Conservation (phyloP, 2,888 invertebrate species). For the Nymphalis polychloros region DNA sequence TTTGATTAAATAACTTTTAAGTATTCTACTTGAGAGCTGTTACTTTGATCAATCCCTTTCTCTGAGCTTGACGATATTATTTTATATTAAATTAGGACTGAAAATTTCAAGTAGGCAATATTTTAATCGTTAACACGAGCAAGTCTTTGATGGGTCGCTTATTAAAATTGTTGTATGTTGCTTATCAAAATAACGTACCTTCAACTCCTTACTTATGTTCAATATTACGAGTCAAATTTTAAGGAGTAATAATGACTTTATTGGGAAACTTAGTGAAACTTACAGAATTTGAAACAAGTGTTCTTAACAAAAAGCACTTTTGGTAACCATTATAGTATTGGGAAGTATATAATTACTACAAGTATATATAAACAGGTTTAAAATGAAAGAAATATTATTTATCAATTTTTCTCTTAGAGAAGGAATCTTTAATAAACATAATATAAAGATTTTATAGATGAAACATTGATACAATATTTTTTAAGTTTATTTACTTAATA, state of each 20-base stretch:
- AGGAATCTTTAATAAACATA: too few species aligned
- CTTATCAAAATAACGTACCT: constrained; percentile 24
- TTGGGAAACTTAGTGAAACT: neutral
- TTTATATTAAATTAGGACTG: constrained; percentile 41
- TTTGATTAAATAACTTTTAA: constrained; percentile 6
- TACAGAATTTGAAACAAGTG: neutral
- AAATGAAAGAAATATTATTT: neutral
- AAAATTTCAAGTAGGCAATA: constrained; percentile 36
- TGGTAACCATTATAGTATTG: neutral
- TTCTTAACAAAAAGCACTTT: neutral
- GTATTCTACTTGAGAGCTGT: constrained; percentile 16
- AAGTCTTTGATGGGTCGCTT: constrained; percentile 46
- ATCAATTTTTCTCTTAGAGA: too few species aligned
- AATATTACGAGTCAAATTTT: neutral
- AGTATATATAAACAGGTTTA: neutral
- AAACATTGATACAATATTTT: too few species aligned
- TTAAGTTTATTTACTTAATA: too few species aligned
- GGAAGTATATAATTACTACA: neutral
- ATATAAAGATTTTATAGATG: too few species aligned
- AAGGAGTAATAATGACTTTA: neutral
- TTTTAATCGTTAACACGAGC: constrained; percentile 29
- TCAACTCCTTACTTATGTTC: neutral
- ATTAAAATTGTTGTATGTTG: constrained; percentile 50
- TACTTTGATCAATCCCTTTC: constrained; percentile 31
- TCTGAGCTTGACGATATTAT: constrained; percentile 37